phyloP scores from a whole-genome alignment of 2,797 vertebrate genomes.

The Sylvilagus floridanus region DNA sequence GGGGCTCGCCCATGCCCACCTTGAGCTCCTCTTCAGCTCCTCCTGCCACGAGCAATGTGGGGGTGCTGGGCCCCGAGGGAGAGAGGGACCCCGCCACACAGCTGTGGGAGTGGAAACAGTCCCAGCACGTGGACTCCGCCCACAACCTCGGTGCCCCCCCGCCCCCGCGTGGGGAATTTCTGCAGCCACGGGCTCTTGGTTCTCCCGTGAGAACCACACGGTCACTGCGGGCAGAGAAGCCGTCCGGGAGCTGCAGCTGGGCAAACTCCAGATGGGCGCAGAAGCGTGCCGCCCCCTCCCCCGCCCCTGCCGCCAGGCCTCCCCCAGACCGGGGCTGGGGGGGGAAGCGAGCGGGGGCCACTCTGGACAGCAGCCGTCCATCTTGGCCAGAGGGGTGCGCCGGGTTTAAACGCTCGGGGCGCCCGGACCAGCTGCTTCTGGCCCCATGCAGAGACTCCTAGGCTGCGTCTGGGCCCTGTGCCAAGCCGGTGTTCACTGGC shows the following conservation, averaged over 20 bases:
- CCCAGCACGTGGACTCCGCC: neutral
- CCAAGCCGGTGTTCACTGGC: neutral
- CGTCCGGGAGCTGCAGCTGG: no score
- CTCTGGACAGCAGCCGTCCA: neutral
- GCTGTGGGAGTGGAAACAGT: neutral
- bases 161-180: neutral
- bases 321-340: no score
- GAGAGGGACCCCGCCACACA: no score
- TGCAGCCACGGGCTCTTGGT: neutral
- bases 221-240: neutral
- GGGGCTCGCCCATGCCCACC: no score
- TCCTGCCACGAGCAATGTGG: neutral
- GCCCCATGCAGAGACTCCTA: neutral
- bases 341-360: no score
- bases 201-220: neutral
- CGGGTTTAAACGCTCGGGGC: rapidly evolving
- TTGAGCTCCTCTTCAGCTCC: neutral
- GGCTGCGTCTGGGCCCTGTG: neutral
- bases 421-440: neutral
- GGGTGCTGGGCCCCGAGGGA: no score
- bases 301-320: no score
- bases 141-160: rapidly evolving
- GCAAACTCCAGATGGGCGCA: neutral
- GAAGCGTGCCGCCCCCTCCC: no score
- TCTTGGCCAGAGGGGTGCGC: neutral